Conservation (phyloP, 30 jellyfish, hydroid and myxozoan species). For the Pelagia noctiluca region DNA sequence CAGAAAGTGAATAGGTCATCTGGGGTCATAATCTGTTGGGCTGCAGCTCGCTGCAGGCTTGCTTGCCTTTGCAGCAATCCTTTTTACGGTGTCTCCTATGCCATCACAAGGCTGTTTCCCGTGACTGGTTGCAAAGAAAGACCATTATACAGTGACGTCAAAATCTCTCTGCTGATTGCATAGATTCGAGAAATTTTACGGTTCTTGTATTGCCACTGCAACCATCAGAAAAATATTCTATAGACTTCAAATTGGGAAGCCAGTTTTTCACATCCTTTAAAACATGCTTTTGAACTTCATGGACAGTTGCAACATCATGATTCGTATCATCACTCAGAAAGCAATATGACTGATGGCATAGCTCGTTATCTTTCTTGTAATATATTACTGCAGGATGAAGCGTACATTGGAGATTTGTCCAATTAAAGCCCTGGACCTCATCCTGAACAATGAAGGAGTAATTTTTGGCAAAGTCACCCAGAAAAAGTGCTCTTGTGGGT, state of each 20-base stretch:
- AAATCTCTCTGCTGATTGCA: slow-evolving; percentile 63
- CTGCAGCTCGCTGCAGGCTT: slow-evolving; percentile 13
- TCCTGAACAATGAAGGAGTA: slow-evolving; percentile 45
- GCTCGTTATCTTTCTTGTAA: not conserved
- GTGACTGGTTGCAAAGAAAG: slow-evolving; percentile 73
- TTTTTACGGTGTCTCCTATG: slow-evolving; percentile 18
- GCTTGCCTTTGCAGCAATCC: slow-evolving; percentile 16
- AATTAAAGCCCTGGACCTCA: slow-evolving; percentile 20
- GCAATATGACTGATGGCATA: slow-evolving; percentile 21
- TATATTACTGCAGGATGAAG: too few species aligned
- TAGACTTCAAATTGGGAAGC: not conserved
- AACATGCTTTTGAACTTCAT: slow-evolving; percentile 21
- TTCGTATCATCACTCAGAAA: not conserved
- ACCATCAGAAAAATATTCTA: slow-evolving; percentile 66
- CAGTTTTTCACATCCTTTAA: not conserved
- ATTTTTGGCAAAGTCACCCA: slow-evolving; percentile 64
- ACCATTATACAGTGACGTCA: slow-evolving; percentile 55
- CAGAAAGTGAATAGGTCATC: slow-evolving; percentile 3
- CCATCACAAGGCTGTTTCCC: slow-evolving; percentile 84
- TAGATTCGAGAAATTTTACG: slow-evolving; percentile 50
- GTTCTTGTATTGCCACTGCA: slow-evolving; percentile 85
- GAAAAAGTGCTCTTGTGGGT: not conserved
- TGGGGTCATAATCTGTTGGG: not conserved
- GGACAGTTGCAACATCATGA: too few species aligned
- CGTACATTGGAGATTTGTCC: slow-evolving; percentile 18